Percentiles rank a stretch among this genome's conserved stretches.
phyloP scores from a whole-genome alignment of 2,113 vertebrate genomes.

The Nipponia nippon region DNA sequence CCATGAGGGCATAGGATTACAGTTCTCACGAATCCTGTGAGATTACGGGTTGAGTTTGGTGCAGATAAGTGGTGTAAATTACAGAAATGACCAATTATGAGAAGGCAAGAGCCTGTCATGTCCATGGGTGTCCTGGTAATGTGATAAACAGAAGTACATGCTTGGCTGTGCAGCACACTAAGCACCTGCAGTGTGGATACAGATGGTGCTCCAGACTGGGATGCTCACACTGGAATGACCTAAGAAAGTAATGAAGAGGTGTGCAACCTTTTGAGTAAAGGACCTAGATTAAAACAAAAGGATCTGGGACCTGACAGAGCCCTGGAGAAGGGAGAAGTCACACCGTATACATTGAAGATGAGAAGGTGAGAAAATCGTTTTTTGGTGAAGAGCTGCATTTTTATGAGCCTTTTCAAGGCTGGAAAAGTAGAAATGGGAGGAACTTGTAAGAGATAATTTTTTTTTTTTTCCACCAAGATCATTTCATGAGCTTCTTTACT shows the following conservation, averaged over 20 bases:
- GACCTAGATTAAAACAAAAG: neutral
- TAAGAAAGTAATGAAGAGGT: neutral
- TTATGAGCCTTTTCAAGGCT: neutral
- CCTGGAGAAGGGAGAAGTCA: neutral
- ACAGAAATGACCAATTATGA: neutral
- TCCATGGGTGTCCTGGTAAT: neutral
- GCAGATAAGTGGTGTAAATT: neutral
- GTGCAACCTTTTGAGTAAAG: neutral
- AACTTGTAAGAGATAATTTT: neutral
- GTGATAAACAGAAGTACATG: accelerated
- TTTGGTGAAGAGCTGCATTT: neutral
- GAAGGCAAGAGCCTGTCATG: neutral
- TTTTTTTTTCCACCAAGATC: neutral
- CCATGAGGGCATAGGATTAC: neutral
- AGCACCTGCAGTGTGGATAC: neutral
- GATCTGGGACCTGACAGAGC: neutral
- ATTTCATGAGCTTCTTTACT: neutral
- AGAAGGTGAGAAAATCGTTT: neutral
- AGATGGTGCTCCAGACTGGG: neutral
- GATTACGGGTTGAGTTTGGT: neutral
- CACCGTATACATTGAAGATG: neutral
- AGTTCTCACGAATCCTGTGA: neutral
- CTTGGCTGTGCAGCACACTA: neutral
- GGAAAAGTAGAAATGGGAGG: neutral
- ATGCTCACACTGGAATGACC: neutral